These are phyloP conservation scores for Danaus plexippus DNA, from an alignment of 1,140 invertebrate species.

Conservation along the genomic window DNA sequence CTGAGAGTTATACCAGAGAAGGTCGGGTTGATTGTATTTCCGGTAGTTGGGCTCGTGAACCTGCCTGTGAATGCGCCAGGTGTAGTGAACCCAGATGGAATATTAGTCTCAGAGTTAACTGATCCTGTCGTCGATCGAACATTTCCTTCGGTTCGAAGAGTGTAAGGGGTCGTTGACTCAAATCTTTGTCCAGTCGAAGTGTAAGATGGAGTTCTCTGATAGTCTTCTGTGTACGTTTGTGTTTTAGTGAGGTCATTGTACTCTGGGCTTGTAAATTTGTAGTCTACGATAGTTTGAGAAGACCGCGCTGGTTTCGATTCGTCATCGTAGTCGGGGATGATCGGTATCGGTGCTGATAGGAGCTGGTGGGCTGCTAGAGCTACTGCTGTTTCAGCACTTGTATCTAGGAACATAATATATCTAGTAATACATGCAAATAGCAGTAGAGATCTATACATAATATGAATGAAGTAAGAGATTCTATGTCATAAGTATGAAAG, in stretches of 20 bases:
- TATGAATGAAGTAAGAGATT: too few species aligned
- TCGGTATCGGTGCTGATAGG: slow-evolving; percentile 57
- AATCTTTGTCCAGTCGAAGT: slow-evolving; percentile 9
- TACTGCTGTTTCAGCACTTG: slow-evolving; percentile 57
- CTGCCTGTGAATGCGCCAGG: slow-evolving; percentile 17
- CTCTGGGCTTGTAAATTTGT: slow-evolving; percentile 40
- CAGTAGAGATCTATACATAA: too few species aligned
- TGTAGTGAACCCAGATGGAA: slow-evolving; percentile 8
- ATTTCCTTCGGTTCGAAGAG: slow-evolving; percentile 9
- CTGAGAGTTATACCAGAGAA: slow-evolving; percentile 19
- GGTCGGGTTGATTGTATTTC: slow-evolving; percentile 13
- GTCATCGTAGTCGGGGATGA: slow-evolving; percentile 51
- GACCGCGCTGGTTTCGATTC: slow-evolving; percentile 34
- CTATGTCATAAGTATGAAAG: too few species aligned
- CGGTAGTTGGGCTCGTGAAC: slow-evolving; percentile 10
- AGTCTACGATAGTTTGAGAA: slow-evolving; percentile 35
- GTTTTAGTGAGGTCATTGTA: slow-evolving; percentile 34
- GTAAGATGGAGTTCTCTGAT: slow-evolving; percentile 15
- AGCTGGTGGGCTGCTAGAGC: slow-evolving; percentile 66
- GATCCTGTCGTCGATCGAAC: slow-evolving; percentile 9
- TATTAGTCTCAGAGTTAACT: slow-evolving; percentile 14
- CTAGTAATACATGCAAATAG: too few species aligned
- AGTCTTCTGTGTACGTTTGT: slow-evolving; percentile 35
- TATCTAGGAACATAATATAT: slow-evolving; percentile 32
- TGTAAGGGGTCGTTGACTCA: slow-evolving; percentile 15